These are phyloP conservation scores for Crotalus viridis DNA, from an alignment of 2,113 vertebrate species.

Conservation along the genomic window DNA sequence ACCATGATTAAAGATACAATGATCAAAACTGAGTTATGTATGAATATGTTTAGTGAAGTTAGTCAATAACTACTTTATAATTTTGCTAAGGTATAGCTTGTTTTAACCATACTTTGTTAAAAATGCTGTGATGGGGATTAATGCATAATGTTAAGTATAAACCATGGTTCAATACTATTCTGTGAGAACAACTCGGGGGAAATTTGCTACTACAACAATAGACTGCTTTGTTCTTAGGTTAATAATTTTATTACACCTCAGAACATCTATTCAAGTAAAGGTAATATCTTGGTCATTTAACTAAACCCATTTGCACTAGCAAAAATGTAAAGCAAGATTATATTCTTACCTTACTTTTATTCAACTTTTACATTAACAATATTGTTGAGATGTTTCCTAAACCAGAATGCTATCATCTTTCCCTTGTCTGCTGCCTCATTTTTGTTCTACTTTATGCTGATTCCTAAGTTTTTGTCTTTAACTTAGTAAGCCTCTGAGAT, in stretches of 20 bases:
- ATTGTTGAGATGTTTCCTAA: background rate
- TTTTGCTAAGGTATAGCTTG: background rate
- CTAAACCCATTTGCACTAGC: background rate
- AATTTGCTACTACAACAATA: background rate
- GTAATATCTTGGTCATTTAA: background rate
- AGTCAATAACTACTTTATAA: background rate
- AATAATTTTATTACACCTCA: background rate
- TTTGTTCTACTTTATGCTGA: background rate
- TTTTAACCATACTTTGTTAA: background rate
- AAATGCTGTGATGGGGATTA: background rate
- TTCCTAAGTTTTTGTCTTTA: background rate
- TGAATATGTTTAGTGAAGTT: background rate
- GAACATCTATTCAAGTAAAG: background rate
- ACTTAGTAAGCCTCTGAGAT: background rate
- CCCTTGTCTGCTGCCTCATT: background rate
- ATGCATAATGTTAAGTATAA: background rate
- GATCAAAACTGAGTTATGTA: background rate
- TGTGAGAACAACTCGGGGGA: background rate
- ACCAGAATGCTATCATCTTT: background rate
- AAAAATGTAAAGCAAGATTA: background rate
- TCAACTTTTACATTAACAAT: background rate
- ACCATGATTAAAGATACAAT: background rate
- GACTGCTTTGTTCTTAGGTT: background rate
- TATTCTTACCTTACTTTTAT: background rate
- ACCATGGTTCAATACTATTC: background rate